Percentiles rank a stretch among this genome's conserved stretches.
phyloP scores from a whole-genome alignment of 2,797 vertebrate genomes.

The Liasis olivaceus region DNA sequence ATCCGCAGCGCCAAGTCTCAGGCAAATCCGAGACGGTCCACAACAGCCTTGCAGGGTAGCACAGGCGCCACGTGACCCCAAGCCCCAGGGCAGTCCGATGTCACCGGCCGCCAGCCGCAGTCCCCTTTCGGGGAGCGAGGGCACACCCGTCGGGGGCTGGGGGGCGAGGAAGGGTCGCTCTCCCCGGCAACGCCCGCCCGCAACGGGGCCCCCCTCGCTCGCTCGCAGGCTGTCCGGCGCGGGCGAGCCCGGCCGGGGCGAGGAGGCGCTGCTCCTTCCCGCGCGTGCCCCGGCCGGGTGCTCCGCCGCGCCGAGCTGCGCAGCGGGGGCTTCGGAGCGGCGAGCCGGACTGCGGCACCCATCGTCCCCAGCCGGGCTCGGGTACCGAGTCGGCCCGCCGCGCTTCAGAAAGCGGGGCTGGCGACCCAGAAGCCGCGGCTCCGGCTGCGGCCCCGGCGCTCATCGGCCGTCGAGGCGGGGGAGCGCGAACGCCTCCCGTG shows the following conservation, averaged over 20 bases:
- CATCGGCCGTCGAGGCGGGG: background rate
- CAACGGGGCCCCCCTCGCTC: background rate
- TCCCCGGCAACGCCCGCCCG: background rate
- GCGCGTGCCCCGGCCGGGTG: background rate
- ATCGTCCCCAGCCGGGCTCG: background rate
- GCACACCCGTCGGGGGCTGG: background rate
- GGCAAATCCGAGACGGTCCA: background rate
- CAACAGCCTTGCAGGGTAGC: background rate
- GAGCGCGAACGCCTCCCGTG: background rate
- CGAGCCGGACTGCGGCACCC: background rate
- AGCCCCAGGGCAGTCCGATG: background rate
- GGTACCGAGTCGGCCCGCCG: background rate
- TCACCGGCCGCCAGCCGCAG: background rate
- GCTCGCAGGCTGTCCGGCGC: background rate
- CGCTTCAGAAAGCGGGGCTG: background rate
- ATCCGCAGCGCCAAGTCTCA: background rate
- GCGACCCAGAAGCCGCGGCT: background rate
- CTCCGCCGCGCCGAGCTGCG: no score
- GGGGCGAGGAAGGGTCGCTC: background rate
- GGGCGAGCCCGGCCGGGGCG: background rate
- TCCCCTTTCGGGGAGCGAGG: background rate
- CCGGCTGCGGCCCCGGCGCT: no score
- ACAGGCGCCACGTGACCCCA: background rate
- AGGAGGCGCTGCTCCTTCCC: background rate
- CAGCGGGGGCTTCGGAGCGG: background rate